phyloP scores from a whole-genome alignment of 2,797 vertebrate species.

The Thunnus albacares region DNA sequence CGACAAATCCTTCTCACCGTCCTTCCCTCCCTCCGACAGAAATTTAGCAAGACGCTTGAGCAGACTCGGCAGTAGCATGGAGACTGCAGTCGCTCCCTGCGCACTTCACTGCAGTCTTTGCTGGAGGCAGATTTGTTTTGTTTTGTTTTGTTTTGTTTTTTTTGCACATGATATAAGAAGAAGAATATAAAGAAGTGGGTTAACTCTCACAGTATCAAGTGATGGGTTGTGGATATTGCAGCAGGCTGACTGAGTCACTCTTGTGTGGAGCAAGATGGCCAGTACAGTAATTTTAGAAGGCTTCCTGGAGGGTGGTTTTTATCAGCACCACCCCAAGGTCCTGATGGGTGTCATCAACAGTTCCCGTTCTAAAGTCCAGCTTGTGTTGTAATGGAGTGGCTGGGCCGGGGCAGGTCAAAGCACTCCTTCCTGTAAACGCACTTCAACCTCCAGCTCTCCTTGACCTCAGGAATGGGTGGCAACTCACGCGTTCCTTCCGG shows the following conservation, averaged over 20 bases:
- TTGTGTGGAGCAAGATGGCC: constrained; percentile 6
- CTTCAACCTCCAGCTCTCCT: constrained; percentile 42
- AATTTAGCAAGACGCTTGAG: constrained; percentile 48
- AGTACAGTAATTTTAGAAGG: constrained; percentile 35
- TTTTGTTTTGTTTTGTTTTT: constrained; percentile 30
- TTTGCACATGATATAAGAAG: constrained; percentile 21
- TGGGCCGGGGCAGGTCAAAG: constrained; percentile 42
- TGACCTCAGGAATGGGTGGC: constrained; percentile 74
- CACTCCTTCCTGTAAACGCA: constrained; percentile 34
- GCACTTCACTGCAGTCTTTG: constrained; percentile 48
- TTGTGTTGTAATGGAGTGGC: constrained; percentile 28
- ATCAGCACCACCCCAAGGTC: constrained; percentile 50
- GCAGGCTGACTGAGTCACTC: constrained; percentile 18
- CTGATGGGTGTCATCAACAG: constrained; percentile 53
- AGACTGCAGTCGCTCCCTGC: constrained; percentile 52
- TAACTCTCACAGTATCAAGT: constrained; percentile 20
- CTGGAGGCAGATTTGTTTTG: constrained; percentile 55
- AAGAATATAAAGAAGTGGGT: constrained; percentile 22
- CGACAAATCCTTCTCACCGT: constrained; percentile 41
- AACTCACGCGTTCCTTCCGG: constrained; percentile 70
- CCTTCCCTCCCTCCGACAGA: constrained; percentile 35
- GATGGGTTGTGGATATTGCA: background rate
- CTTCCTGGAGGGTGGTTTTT: constrained; percentile 48
- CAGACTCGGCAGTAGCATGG: constrained; percentile 67
- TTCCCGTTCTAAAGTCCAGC: constrained; percentile 33